Percentiles rank a stretch among this genome's conserved stretches.
Evolutionary conservation across 2,888 invertebrate genomes (phyloP).

Genomic region (Tupiocoris notatus): DNA sequence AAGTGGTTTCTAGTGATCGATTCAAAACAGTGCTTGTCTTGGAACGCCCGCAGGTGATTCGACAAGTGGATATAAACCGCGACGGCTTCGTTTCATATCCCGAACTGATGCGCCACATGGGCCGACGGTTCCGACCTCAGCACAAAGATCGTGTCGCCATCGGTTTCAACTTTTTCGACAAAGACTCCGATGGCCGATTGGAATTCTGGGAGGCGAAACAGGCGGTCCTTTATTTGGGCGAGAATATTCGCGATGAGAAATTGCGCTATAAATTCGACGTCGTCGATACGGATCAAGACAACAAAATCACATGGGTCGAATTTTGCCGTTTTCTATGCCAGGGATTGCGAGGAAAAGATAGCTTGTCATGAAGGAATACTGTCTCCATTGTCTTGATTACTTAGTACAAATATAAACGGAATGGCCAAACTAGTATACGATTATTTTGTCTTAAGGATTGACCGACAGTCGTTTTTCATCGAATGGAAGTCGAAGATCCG

Average conservation of each 20-base stretch:
- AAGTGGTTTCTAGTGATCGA: no score
- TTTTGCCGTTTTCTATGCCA: constrained; percentile 35
- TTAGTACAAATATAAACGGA: neutral
- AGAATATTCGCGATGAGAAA: constrained; percentile 2
- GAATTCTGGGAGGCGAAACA: constrained; percentile 41
- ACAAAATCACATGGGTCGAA: constrained; percentile 32
- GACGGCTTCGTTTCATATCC: constrained; percentile 35
- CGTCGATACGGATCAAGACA: constrained; percentile 34
- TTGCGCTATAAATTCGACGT: constrained; percentile 26
- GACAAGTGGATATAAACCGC: constrained; percentile 27
- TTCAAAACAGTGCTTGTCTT: no score
- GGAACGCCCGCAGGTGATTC: constrained; percentile 36
- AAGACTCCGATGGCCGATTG: constrained; percentile 41
- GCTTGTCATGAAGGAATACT: no score
- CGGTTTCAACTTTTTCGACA: constrained; percentile 44
- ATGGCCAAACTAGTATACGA: no score
- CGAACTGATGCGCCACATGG: constrained; percentile 40
- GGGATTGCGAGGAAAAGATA: neutral
- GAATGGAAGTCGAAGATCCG: no score
- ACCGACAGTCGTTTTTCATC: no score
- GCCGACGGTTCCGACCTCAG: constrained; percentile 1
- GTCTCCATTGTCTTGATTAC: no score
- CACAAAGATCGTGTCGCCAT: constrained; percentile 5
- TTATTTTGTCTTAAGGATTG: no score
- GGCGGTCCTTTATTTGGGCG: constrained; percentile 43